Evolutionary conservation across 2,797 vertebrate genomes (phyloP).

Genomic region (Bradypus variegatus): DNA sequence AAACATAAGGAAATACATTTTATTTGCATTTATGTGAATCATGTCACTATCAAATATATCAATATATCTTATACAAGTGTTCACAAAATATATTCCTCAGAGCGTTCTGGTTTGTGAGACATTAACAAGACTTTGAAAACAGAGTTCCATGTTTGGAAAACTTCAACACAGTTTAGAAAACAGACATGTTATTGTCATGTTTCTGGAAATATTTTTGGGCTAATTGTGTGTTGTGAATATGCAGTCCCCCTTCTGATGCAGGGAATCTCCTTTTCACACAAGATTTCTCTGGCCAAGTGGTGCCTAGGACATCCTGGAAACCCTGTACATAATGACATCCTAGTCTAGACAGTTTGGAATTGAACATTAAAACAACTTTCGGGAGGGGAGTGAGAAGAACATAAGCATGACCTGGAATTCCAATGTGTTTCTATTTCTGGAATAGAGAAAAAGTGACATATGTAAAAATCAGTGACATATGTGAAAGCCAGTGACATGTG

Average conservation of each 20-base stretch:
- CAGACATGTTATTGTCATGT: too few species aligned
- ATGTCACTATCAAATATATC: constrained; percentile 53
- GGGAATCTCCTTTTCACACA: neutral
- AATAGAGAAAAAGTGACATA: too few species aligned
- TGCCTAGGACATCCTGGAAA: neutral
- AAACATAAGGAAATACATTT: neutral
- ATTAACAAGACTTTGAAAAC: neutral
- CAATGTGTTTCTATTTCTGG: constrained; percentile 30
- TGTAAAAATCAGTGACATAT: too few species aligned
- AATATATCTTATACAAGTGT: neutral
- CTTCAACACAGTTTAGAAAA: neutral
- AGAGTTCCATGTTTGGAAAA: too few species aligned
- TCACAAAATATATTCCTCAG: neutral
- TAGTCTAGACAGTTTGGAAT: constrained; percentile 45
- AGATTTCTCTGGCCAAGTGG: neutral
- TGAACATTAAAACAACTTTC: constrained; percentile 47
- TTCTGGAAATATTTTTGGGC: neutral
- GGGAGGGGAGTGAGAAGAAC: constrained; percentile 46
- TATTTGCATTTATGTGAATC: constrained; percentile 41
- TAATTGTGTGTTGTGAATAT: neutral
- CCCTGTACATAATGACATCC: constrained; percentile 51
- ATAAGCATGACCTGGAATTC: constrained; percentile 50
- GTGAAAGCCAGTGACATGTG: too few species aligned
- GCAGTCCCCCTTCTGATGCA: too few species aligned
- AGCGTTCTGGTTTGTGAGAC: neutral